These are phyloP conservation scores for Leptogaster cylindrica DNA, from an alignment of 2,888 invertebrate genomes.

Conservation along the genomic window DNA sequence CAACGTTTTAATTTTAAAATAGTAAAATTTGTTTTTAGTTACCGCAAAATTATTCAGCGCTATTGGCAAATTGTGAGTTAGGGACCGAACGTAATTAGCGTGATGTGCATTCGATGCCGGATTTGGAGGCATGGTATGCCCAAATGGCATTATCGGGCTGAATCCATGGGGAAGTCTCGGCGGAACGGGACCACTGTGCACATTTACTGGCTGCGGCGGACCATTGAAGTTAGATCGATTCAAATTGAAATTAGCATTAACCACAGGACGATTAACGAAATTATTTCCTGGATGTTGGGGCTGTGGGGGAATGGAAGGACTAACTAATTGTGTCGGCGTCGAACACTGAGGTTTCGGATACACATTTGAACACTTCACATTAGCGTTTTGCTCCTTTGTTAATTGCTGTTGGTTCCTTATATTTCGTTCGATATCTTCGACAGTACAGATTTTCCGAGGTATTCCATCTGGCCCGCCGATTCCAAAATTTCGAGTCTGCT, in stretches of 20 bases:
- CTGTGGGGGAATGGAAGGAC: constrained; percentile 32
- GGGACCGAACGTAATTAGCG: constrained; percentile 57
- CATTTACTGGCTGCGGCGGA: constrained; percentile 48
- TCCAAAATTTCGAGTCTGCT: constrained; percentile 51
- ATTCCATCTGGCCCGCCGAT: constrained; percentile 48
- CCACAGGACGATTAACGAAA: constrained; percentile 45
- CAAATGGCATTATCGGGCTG: constrained; percentile 48
- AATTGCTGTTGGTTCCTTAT: constrained; percentile 58
- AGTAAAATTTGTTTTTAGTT: no score
- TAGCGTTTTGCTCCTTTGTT: constrained; percentile 52
- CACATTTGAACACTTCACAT: constrained; percentile 50
- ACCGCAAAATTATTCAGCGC: constrained; percentile 61
- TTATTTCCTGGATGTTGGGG: constrained; percentile 57
- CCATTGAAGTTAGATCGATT: constrained; percentile 48
- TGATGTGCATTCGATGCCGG: constrained; percentile 55
- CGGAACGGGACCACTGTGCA: constrained; percentile 52
- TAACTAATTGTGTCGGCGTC: background rate
- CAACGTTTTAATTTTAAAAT: no score
- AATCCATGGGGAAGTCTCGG: constrained; percentile 58
- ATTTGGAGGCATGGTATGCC: constrained; percentile 24
- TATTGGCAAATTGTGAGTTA: constrained; percentile 57
- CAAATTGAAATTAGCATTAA: constrained; percentile 52
- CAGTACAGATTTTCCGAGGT: constrained; percentile 58
- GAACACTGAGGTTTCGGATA: constrained; percentile 48
- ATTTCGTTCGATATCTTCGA: constrained; percentile 61